Conservation (phyloP, 1,140 invertebrate genomes). For the Delia radicum region DNA sequence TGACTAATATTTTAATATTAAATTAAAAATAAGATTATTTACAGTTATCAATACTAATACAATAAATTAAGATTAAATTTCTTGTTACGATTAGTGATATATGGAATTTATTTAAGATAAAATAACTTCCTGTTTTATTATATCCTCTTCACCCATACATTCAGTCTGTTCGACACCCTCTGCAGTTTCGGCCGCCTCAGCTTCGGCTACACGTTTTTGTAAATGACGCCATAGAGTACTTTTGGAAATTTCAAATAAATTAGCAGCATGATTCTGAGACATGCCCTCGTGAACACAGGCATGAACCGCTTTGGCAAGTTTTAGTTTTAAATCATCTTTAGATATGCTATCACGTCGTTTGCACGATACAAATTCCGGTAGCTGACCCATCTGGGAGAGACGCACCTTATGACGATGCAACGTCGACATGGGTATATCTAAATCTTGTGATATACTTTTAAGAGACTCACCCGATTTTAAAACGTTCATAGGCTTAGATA, state of each 20-base stretch:
- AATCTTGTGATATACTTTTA: constrained; percentile 59
- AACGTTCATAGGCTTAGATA: constrained; percentile 60
- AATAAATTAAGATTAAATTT: not conserved
- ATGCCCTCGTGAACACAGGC: constrained; percentile 62
- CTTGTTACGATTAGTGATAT: not conserved
- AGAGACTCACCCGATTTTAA: constrained; percentile 62
- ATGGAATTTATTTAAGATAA: constrained; percentile 27
- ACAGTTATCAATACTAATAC: not conserved
- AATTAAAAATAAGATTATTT: not conserved
- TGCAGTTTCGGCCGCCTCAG: constrained; percentile 29
- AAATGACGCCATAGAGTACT: constrained; percentile 65
- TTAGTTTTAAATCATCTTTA: constrained; percentile 58
- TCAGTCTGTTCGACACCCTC: no score
- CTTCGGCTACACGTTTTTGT: constrained; percentile 49
- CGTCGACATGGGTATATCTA: constrained; percentile 63
- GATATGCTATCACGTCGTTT: constrained; percentile 58
- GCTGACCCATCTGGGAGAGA: constrained; percentile 59
- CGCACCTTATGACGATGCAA: constrained; percentile 62
- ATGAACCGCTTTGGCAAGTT: constrained; percentile 61
- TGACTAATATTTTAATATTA: no score
- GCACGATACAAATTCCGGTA: constrained; percentile 58
- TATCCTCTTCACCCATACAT: not conserved
- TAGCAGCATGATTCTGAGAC: constrained; percentile 62
- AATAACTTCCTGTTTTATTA: constrained; percentile 30
- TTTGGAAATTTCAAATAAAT: constrained; percentile 62